phyloP scores from a whole-genome alignment of 2,888 invertebrate species.

The Cataglyphis rosenhaueri region DNA sequence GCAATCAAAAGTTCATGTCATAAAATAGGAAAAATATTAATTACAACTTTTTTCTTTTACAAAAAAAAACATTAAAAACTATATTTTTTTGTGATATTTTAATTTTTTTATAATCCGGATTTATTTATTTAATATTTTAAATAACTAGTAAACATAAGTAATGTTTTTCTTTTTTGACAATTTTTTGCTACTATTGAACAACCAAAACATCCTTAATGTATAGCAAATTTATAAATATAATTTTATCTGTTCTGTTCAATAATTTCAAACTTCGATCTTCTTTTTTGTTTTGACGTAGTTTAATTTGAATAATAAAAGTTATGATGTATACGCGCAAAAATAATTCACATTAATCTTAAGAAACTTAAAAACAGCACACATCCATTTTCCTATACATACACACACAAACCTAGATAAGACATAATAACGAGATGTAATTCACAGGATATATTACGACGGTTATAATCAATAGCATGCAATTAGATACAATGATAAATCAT shows the following conservation, averaged over 20 bases:
- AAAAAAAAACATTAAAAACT: too few relatives aligned
- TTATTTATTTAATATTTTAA: too few relatives aligned
- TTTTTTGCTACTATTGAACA: too few relatives aligned
- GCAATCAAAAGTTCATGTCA: too few relatives aligned
- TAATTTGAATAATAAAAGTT: background rate
- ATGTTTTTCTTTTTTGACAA: too few relatives aligned
- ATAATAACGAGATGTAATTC: slow-evolving; percentile 4
- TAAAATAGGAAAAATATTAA: too few relatives aligned
- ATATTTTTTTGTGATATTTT: too few relatives aligned
- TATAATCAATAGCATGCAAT: slow-evolving; percentile 33
- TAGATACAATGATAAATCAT: slow-evolving; percentile 35
- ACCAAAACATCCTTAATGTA: background rate
- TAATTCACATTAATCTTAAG: background rate
- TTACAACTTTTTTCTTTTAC: too few relatives aligned
- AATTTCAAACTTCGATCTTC: background rate
- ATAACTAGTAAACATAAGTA: too few relatives aligned
- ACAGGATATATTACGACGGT: slow-evolving; percentile 20
- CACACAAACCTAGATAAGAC: background rate
- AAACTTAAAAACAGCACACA: background rate
- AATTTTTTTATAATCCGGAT: too few relatives aligned
- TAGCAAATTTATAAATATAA: background rate
- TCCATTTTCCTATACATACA: background rate
- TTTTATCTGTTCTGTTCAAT: background rate
- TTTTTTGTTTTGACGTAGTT: background rate
- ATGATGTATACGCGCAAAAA: background rate